Base-by-base conservation (phyloP, 2,888 invertebrate genomes). In the Melanargia galathea region DNA sequence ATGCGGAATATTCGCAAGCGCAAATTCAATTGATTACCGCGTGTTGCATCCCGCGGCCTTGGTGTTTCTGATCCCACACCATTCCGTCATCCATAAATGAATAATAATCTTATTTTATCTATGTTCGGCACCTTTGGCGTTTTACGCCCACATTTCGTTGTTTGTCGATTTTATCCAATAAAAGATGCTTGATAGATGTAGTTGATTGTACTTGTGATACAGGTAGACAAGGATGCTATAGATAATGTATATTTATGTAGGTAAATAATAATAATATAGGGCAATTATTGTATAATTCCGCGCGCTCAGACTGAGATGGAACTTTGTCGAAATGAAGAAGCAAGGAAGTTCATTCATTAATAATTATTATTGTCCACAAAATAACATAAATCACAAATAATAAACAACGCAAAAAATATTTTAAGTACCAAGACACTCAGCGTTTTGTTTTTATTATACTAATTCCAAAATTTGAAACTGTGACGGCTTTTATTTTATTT, bases 41-140 rank as follows among this genome's bases (percentile, higher is more conserved):
- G 16, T 26, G 45, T 66, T 68, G 69, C 67, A 73, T 69, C 70
- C 63, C 66, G 60, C 67, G 76, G 73, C 83, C 84, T 83, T 83
- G 79, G 70, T 72, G n/a, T n/a, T n/a, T n/a, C n/a, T n/a, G 68
- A 71, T 68, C 76, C 73, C 76, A 77, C 76, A 68, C n/a, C 77
- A 66, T 66, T 69, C 72, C 69, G 74, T 46, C 51, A 74, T 62
- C 69, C 62, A 70, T 71, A 68, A 69, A 61, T 64, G 69, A 69
- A 67, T 65, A n/a, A n/a, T n/a, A n/a, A n/a, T n/a, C n/a, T n/a
- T n/a, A 70, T 72, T 74, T 71, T 70, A 72, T 73, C 69, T 73
- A 71, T 74, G 77, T 79, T 78, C 74, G 69, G 79, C 77, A 75
- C 79, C 81, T 52, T 52, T 52, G 16, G 35, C n/a, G 35, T 16